Percentiles rank a stretch among this genome's conserved stretches.
These are phyloP conservation scores for Alligator sinensis DNA, from an alignment of 2,113 vertebrate genomes.

Conservation along the genomic window DNA sequence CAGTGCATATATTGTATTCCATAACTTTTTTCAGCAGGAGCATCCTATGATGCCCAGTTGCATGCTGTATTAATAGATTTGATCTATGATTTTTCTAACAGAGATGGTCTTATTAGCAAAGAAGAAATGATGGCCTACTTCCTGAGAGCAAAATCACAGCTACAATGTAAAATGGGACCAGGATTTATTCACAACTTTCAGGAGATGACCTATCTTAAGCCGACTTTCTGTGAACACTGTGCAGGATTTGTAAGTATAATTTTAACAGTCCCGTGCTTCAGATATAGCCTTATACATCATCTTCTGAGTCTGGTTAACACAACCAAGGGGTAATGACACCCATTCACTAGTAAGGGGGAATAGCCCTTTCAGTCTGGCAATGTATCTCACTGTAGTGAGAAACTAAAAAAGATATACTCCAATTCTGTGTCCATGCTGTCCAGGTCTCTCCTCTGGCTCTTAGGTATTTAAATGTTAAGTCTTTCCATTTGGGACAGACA, in stretches of 20 bases:
- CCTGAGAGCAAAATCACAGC: constrained; percentile 93
- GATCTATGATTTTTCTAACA: constrained; percentile 61
- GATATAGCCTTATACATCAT: neutral
- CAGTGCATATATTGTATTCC: neutral
- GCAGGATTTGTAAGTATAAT: constrained; percentile 95
- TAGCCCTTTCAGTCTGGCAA: neutral
- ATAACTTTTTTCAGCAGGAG: neutral
- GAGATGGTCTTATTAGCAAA: constrained; percentile 97
- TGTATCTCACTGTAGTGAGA: neutral
- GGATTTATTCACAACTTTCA: constrained; percentile 97
- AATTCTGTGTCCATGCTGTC: neutral
- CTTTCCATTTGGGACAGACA: neutral
- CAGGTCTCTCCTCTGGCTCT: neutral
- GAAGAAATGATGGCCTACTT: constrained; percentile 99
- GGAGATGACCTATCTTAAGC: constrained; percentile 97
- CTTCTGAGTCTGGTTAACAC: neutral
- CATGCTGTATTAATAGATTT: neutral
- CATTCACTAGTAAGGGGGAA: fast-evolving
- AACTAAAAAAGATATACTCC: neutral
- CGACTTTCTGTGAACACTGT: constrained; percentile 98
- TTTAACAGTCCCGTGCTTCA: neutral
- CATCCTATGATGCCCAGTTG: neutral
- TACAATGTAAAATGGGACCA: constrained; percentile 96
- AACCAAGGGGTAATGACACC: neutral
- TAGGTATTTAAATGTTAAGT: neutral